phyloP scores from a whole-genome alignment of 2,113 vertebrate genomes.

The Brienomyrus brachyistius region DNA sequence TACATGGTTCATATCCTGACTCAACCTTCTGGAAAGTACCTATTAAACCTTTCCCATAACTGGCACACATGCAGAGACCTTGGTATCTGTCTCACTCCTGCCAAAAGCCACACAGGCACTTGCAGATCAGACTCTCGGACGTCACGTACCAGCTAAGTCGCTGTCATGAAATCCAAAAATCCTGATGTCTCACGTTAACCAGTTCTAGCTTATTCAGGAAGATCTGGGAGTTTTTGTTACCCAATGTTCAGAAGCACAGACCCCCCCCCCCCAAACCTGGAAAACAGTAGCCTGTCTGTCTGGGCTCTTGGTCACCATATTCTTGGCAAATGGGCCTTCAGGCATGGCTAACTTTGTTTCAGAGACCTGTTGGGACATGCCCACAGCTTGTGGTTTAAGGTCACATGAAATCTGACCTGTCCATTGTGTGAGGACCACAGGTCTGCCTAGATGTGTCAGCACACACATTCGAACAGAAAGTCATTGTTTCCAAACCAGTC shows the following conservation, averaged over 20 bases:
- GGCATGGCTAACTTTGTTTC: conserved; percentile 21
- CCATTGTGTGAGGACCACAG: not conserved
- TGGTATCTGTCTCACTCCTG: not conserved
- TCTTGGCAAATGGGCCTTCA: conserved; percentile 36
- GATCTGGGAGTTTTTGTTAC: not conserved
- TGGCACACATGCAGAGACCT: not conserved
- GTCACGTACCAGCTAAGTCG: not conserved
- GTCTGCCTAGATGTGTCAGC: not conserved
- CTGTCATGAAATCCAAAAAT: not conserved
- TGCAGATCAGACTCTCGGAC: not conserved
- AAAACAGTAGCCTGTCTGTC: conserved; percentile 20
- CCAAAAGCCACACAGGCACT: not conserved
- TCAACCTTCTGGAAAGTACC: not conserved
- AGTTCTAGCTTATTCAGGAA: not conserved
- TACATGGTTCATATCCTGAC: not conserved
- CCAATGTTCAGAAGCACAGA: not conserved
- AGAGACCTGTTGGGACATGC: not conserved
- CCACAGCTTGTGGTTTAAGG: not conserved
- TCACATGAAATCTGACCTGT: conserved; percentile 6
- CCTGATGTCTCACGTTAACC: not conserved
- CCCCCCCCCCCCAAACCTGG: not conserved
- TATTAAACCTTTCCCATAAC: not conserved
- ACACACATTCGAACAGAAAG: not conserved
- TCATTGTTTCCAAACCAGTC: not conserved
- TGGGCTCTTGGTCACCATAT: conserved; percentile 14